Conservation (phyloP, 2,797 vertebrate genomes). For the Enteromius fasciolatus region DNA sequence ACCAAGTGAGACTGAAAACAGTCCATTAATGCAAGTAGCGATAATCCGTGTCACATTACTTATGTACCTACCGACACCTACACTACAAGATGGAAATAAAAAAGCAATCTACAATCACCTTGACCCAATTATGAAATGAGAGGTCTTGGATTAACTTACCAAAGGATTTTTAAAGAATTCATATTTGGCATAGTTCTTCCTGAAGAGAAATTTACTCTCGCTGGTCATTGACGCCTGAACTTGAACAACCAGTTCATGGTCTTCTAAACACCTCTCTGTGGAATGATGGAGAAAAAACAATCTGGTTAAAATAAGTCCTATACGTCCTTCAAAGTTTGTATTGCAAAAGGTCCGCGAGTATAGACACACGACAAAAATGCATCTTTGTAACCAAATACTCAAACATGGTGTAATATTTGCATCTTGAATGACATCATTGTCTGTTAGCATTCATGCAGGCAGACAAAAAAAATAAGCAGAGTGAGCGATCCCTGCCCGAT, state of each 20-base stretch:
- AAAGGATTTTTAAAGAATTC: conserved; percentile 97
- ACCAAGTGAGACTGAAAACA: conserved; percentile 39
- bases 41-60: conserved; percentile 30
- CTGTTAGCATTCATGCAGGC: conserved; percentile 43
- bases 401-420: conserved; percentile 40
- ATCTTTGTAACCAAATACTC: conserved; percentile 40
- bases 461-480: conserved; percentile 52
- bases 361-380: conserved; percentile 26
- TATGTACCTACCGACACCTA: conserved; percentile 28
- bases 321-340: neutral
- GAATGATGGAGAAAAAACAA: conserved; percentile 62
- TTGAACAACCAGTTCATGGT: conserved; percentile 93
- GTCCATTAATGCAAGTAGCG: conserved; percentile 25
- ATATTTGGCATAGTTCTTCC: conserved; percentile 99
- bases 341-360: neutral
- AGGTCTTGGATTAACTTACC: conserved; percentile 70
- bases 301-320: conserved; percentile 21
- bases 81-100: neutral
- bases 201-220: conserved; percentile 95
- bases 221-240: conserved; percentile 91
- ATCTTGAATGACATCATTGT: conserved; percentile 49
- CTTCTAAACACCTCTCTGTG: conserved; percentile 95
- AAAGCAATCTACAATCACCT: neutral
- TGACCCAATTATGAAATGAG: neutral
- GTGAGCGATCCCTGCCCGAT: conserved; percentile 22